Percentiles rank a stretch among this genome's conserved stretches.
Conservation (phyloP, 1,140 invertebrate species). For the Pogonomyrmex barbatus region DNA sequence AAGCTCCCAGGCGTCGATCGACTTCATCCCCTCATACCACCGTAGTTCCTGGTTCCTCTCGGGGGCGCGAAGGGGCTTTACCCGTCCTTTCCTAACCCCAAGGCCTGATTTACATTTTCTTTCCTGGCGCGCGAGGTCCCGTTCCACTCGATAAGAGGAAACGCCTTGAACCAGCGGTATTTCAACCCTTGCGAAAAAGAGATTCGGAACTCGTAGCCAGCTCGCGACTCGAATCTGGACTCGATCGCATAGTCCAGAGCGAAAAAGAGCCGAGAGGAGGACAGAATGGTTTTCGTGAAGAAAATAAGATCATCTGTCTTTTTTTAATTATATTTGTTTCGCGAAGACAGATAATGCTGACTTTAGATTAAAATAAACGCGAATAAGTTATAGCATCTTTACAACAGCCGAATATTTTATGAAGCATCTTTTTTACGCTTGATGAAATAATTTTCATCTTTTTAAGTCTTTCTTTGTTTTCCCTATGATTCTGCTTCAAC, state of each 20-base stretch:
- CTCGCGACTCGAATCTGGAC: slow-evolving; percentile 29
- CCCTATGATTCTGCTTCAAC: neutral
- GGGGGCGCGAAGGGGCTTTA: slow-evolving; percentile 70
- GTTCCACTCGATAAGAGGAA: slow-evolving; percentile 81
- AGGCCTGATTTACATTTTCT: slow-evolving; percentile 82
- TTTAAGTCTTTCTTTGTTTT: neutral
- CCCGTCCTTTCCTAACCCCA: slow-evolving; percentile 71
- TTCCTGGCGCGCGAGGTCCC: slow-evolving; percentile 73
- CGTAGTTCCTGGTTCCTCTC: slow-evolving; percentile 46
- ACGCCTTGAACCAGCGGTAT: slow-evolving; percentile 76
- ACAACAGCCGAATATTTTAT: neutral
- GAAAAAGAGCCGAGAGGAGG: neutral
- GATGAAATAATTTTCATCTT: neutral
- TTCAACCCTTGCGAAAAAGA: slow-evolving; percentile 75
- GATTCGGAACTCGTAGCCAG: slow-evolving; percentile 59
- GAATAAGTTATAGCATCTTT: slow-evolving; percentile 21
- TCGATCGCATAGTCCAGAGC: neutral
- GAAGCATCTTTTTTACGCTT: neutral
- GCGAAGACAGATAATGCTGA: slow-evolving; percentile 27
- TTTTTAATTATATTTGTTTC: slow-evolving; percentile 8
- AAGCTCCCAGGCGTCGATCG: slow-evolving; percentile 72
- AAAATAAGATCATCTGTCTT: slow-evolving; percentile 29
- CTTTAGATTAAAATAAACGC: slow-evolving; percentile 8
- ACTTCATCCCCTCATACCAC: slow-evolving; percentile 73
- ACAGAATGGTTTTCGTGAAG: neutral